A percentile compares a stretch with the other conserved stretches of the same genome.
These are phyloP conservation scores for Coregonus suidteri DNA, from an alignment of 2,797 vertebrate species.

Conservation along the genomic window DNA sequence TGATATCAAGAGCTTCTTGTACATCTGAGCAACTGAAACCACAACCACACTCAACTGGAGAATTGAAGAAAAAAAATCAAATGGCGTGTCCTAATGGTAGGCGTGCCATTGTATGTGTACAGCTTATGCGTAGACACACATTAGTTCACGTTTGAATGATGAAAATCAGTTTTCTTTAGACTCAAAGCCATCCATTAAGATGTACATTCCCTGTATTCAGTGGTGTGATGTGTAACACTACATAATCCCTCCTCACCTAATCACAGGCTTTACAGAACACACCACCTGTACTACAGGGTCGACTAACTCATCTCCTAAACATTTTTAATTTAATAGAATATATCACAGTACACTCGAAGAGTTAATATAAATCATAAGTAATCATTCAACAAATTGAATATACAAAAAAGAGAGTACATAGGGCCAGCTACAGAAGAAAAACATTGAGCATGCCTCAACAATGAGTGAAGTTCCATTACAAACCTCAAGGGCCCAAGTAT, in stretches of 20 bases:
- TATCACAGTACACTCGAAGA: background rate
- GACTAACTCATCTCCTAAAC: background rate
- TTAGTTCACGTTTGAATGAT: background rate
- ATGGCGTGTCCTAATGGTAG: background rate
- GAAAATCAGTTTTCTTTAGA: background rate
- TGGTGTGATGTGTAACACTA: background rate
- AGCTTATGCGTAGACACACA: background rate
- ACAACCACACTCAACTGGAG: background rate
- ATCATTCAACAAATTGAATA: background rate
- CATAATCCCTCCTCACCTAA: background rate
- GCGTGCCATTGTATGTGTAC: background rate
- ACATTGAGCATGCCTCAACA: background rate
- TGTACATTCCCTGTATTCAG: background rate
- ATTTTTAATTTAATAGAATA: background rate
- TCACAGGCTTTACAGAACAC: background rate
- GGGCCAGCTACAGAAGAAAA: background rate
- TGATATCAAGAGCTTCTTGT: background rate
- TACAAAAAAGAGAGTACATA: background rate
- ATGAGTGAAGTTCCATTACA: background rate
- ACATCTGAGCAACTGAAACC: background rate
- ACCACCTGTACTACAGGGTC: background rate
- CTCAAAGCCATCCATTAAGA: background rate
- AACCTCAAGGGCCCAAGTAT: background rate
- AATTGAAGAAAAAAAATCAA: background rate
- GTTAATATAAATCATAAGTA: background rate